Percentiles rank a stretch among this genome's conserved stretches.
phyloP scores from a whole-genome alignment of 2,888 invertebrate genomes.

The Lasioglossum marginatum region DNA sequence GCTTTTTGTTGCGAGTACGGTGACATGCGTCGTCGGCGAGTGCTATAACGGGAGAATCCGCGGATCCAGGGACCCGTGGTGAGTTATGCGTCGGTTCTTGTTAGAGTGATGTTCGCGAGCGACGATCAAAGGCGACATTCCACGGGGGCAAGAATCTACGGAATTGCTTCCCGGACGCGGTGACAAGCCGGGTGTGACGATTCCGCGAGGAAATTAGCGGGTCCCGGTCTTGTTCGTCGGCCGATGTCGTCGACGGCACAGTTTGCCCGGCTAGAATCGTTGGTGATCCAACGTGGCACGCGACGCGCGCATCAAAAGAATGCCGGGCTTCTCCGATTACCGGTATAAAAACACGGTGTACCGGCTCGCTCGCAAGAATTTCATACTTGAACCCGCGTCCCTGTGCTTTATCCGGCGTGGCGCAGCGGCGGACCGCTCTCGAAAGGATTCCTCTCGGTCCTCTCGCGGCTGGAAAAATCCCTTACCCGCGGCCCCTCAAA shows the following conservation, averaged over 20 bases:
- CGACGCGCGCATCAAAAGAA: constrained; percentile 33
- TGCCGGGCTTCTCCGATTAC: constrained; percentile 33
- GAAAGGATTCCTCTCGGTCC: constrained; percentile 8
- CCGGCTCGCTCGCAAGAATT: not conserved
- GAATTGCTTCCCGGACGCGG: constrained; percentile 74
- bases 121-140: constrained; percentile 77
- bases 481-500: not conserved
- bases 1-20: not conserved
- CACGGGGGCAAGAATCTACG: constrained; percentile 74
- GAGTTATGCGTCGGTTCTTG: constrained; percentile 69
- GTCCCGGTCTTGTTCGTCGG: constrained; percentile 37
- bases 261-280: constrained; percentile 35
- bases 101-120: constrained; percentile 66
- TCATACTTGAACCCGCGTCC: constrained; percentile 16
- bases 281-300: constrained; percentile 12
- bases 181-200: constrained; percentile 70
- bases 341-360: constrained; percentile 15
- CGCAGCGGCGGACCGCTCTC: not conserved
- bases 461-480: not conserved
- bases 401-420: not conserved
- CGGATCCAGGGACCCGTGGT: constrained; percentile 44
- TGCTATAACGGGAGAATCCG: constrained; percentile 52
- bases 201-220: constrained; percentile 74
- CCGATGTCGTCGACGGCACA: constrained; percentile 36
- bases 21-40: constrained; percentile 17